A percentile compares a stretch with the other conserved stretches of the same genome.
These are phyloP conservation scores for Eurosta solidaginis DNA, from an alignment of 1,140 invertebrate species.

Conservation along the genomic window DNA sequence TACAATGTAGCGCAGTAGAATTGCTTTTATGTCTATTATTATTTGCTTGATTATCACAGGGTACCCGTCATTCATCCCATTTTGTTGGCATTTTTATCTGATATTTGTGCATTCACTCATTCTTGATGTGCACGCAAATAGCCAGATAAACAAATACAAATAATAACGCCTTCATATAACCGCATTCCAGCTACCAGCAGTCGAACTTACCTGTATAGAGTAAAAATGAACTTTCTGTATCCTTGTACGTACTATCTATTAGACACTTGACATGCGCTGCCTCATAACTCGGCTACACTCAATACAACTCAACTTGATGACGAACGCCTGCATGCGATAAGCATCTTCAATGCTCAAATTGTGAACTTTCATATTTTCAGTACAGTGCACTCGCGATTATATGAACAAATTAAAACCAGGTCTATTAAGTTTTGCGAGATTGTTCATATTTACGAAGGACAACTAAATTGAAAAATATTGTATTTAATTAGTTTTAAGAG, in stretches of 20 bases:
- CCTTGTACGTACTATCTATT: background rate
- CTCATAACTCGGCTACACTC: background rate
- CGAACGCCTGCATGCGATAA: conserved; percentile 11
- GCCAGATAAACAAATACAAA: background rate
- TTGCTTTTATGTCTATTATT: background rate
- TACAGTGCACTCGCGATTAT: no score
- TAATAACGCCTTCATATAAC: conserved; percentile 5
- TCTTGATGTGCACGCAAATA: conserved; percentile 19
- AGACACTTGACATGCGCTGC: background rate
- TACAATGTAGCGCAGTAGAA: no score
- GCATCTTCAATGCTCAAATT: background rate
- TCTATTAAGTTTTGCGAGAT: no score
- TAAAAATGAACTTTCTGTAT: background rate
- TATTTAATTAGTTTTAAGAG: no score
- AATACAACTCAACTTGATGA: background rate
- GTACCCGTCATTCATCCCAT: conserved; percentile 8
- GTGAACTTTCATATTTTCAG: background rate
- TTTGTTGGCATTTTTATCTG: background rate
- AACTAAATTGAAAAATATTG: no score
- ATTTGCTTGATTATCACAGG: conserved; percentile 7
- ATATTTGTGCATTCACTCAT: conserved; percentile 26
- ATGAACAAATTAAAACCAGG: no score
- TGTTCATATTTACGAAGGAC: no score
- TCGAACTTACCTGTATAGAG: background rate
- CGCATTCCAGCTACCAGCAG: background rate